A percentile compares a stretch with the other conserved stretches of the same genome.
phyloP scores from a whole-genome alignment of 2,888 invertebrate genomes.

The Agonopterix heracliana region DNA sequence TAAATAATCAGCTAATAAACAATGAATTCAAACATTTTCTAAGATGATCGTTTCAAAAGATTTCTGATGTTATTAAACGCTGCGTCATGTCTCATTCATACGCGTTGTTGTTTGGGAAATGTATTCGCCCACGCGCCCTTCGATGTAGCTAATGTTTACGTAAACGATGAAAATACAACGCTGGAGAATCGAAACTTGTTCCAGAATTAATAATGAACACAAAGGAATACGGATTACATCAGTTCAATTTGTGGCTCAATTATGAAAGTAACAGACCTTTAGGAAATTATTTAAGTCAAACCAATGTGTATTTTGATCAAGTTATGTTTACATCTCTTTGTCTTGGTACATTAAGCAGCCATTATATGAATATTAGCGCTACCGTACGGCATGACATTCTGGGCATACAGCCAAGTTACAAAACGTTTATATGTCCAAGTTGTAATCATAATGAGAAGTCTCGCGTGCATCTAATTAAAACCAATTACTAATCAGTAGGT shows the following conservation, averaged over 20 bases:
- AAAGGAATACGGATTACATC: background rate
- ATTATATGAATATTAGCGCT: conserved; percentile 2
- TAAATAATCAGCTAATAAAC: no score
- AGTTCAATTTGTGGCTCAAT: no score
- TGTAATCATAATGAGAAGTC: conserved; percentile 5
- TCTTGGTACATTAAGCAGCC: background rate
- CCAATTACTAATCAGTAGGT: no score
- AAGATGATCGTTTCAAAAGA: background rate
- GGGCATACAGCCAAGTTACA: conserved; percentile 12
- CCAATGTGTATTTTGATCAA: background rate
- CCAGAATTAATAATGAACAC: conserved; percentile 1
- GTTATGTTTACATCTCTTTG: conserved; percentile 2
- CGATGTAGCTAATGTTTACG: conserved; percentile 15
- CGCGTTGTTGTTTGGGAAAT: conserved; percentile 9
- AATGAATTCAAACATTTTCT: background rate
- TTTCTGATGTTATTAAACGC: background rate
- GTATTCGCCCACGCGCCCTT: conserved; percentile 6
- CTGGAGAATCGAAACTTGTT: conserved; percentile 9
- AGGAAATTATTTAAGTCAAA: no score
- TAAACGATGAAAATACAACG: conserved; percentile 15
- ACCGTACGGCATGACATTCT: conserved; percentile 5
- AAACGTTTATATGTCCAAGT: conserved; percentile 6
- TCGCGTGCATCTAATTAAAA: no score
- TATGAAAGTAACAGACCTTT: no score
- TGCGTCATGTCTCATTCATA: conserved; percentile 8